Evolutionary conservation across 2,113 vertebrate species (phyloP).

Genomic region (Coptodon rendalli): DNA sequence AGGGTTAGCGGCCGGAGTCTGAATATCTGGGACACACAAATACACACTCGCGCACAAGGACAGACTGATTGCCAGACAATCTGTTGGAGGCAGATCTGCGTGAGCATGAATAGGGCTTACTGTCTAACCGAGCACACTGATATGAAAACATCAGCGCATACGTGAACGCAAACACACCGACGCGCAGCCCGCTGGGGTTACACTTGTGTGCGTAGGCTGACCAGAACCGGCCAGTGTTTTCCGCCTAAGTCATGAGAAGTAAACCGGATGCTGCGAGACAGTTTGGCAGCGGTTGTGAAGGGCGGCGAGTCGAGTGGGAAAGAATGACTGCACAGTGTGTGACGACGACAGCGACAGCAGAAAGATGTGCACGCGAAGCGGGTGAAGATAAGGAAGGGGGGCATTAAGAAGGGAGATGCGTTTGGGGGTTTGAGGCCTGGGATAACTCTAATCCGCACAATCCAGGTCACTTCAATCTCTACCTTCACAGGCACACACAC

Average conservation of each 20-base stretch:
- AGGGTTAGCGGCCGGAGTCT: conserved; percentile 6
- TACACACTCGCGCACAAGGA: background rate
- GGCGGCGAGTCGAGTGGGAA: background rate
- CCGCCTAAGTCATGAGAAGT: conserved; percentile 1
- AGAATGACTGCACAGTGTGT: background rate
- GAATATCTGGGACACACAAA: conserved; percentile 49
- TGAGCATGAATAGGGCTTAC: background rate
- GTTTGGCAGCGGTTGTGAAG: background rate
- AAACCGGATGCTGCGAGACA: background rate
- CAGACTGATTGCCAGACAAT: conserved; percentile 35
- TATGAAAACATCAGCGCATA: background rate
- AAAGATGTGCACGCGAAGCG: background rate
- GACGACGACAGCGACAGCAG: background rate
- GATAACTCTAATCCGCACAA: conserved; percentile 27
- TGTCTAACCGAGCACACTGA: background rate
- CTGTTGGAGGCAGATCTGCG: conserved; percentile 21
- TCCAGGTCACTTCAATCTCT: conserved; percentile 27
- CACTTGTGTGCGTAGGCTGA: background rate
- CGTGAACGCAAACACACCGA: background rate
- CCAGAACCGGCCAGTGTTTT: background rate
- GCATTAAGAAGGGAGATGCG: background rate
- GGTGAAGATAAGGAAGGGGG: background rate
- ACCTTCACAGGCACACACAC: background rate
- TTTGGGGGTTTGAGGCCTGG: background rate
- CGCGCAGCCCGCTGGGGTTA: background rate